Evolutionary conservation across 2,888 invertebrate genomes (phyloP).

Genomic region (Cyaniris semiargus): DNA sequence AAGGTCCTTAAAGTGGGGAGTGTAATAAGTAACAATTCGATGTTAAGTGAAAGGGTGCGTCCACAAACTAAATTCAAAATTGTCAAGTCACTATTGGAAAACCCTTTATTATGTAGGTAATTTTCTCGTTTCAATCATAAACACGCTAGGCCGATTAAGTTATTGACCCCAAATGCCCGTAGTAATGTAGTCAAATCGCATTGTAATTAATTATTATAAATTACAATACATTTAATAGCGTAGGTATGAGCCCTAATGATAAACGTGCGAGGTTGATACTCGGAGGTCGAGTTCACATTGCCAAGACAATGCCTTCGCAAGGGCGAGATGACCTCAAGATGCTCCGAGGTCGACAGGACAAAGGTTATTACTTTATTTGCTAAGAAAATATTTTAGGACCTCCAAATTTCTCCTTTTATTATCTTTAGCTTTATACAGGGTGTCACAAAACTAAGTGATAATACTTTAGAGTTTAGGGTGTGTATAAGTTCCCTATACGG

Average conservation of each 20-base stretch:
- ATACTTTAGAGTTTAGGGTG: background rate
- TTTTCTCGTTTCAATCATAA: background rate
- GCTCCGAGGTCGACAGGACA: conserved; percentile 43
- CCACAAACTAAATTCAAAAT: too few relatives aligned
- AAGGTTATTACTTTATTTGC: conserved; percentile 37
- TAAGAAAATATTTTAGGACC: conserved; percentile 22
- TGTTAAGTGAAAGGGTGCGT: too few relatives aligned
- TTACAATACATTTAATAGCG: background rate
- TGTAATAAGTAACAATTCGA: too few relatives aligned
- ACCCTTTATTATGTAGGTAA: background rate
- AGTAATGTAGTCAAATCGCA: background rate
- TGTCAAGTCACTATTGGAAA: too few relatives aligned
- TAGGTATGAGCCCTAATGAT: conserved; percentile 33
- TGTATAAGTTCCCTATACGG: too few relatives aligned
- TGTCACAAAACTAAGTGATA: too few relatives aligned
- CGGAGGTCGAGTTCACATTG: conserved; percentile 40
- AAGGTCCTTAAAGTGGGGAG: too few relatives aligned
- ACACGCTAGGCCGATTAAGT: background rate
- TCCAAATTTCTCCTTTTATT: background rate
- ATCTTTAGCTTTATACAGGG: background rate
- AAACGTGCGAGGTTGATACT: conserved; percentile 42
- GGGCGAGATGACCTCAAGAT: conserved; percentile 41
- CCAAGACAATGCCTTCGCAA: conserved; percentile 43
- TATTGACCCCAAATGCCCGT: background rate
- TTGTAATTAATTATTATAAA: background rate